Base-by-base conservation (phyloP, 2,888 invertebrate species). In the Cybosia mesomella region DNA sequence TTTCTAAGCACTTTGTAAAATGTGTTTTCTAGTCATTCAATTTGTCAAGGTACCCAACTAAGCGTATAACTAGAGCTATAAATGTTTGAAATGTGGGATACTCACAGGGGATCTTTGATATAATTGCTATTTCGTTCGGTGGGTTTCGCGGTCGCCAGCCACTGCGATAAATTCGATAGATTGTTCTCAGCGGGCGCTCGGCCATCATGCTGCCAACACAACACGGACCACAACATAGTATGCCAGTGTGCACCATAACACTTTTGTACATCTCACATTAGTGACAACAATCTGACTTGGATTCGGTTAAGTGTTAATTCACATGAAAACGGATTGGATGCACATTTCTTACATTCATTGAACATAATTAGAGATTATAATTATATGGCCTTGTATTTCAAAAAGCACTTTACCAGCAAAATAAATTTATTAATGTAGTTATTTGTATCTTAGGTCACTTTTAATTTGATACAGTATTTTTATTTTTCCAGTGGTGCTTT, bases 141-240 rank as follows among this genome's bases (percentile, higher is more conserved):
- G 66, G 66, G 69, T 66, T 73, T 74, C 53, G 59, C 74, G 65
- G 70, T 55, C 53, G 66, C 58, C 53, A 66, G 68, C 67, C 83
- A 78, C 74, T 83, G 84, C 78, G 84, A 85, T 21, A 87, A 84
- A 57, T 85, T 89, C 78, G 84, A 85, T 21, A 87, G 84, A 57
- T 85, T 89, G 49, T 83, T 85, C 64, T 89, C 90, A 72, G 83
- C 89, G 73, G 83, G 79, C 71, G 85, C 82, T 68, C 83, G 85
- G 80, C 87, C 88, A 84, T 92, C 94, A 91, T 92, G 93, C 94
- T 94, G 94, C 91, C 91, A 91, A 93, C 89, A 92, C 89, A 88
- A 89, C 89, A 91, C 83, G 77, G 73, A 84, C 79, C 87, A 87
- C 83, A 74, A 80, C 81, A 72, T 80, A 84, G 84, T 86, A 86